Evolutionary conservation across 1,140 invertebrate genomes (phyloP), one percentile per base, ranked within the genome.

Genomic region (Bathynomus jamesi): DNA sequence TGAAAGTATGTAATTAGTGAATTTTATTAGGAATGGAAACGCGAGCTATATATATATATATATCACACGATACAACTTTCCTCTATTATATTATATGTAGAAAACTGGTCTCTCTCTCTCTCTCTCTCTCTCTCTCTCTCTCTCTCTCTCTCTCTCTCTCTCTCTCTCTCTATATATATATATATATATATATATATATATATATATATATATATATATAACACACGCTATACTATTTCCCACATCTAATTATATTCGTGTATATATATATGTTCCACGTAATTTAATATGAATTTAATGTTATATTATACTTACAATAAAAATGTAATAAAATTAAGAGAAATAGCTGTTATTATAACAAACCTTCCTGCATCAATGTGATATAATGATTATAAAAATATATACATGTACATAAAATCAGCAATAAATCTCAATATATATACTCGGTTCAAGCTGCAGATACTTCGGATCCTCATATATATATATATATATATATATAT

Each of bases 71-170:
- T 5, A 21, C 13, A 53, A 29, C 53, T 40, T 67, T 29, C n/a
- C n/a, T n/a, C n/a, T n/a, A n/a, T n/a, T n/a, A 31, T 25, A 32
- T 31, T 67, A 46, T 31, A 31, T 67, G 65, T 67, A 46, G 65
- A 31, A 24, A 67, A n/a, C 28, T 28, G 28, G 2, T 30, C 66
- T 46, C 66, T 67, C 66, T 25, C 66, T 61, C 67, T 25, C 67
- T 61, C 32, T 24, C 67, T 69, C 21, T 69, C 66, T 24, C 31
- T 40, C 30, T 40, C 66, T n/a, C 31, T 40, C 66, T 67, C 28
- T 67, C n/a, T 67, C n/a, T 28, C 30, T 40, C 66, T 67, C 66
- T 67, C 65, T 66, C 65, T 66, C 65, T 66, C 32, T 66, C 25
- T 53, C 66, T 68, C 66, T 40, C 29, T 67, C 30, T 40, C 65